A percentile compares a stretch with the other conserved stretches of the same genome.
Evolutionary conservation across 1,140 invertebrate genomes (phyloP).

Genomic region (Linepithema humile): DNA sequence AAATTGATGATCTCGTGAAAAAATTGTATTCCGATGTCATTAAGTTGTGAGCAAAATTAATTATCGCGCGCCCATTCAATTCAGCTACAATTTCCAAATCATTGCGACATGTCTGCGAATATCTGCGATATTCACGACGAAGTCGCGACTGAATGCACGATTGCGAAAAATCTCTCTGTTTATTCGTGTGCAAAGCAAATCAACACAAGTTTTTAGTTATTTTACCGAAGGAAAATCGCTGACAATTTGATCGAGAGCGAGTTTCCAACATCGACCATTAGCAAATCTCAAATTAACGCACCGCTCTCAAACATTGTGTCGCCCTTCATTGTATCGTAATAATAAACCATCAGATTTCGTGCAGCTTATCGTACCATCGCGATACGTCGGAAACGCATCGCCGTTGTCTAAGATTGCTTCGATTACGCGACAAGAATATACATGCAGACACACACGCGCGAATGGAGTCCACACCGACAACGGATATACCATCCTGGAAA

Average conservation of each 20-base stretch:
- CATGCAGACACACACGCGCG: constrained; percentile 12
- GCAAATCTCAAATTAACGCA: not conserved
- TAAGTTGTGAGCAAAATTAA: not conserved
- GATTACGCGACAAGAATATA: constrained; percentile 51
- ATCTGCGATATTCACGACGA: constrained; percentile 59
- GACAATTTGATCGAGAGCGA: not conserved
- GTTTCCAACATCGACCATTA: not conserved
- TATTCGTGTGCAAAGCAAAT: not conserved
- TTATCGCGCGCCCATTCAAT: constrained; percentile 76
- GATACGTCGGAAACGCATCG: constrained; percentile 62
- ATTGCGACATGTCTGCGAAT: constrained; percentile 71
- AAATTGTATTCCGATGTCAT: constrained; percentile 68
- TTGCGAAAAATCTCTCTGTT: constrained; percentile 46
- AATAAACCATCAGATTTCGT: constrained; percentile 35
- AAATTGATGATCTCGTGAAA: constrained; percentile 45
- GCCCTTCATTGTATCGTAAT: constrained; percentile 24
- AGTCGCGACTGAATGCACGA: constrained; percentile 36
- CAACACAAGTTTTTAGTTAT: not conserved
- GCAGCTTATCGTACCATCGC: constrained; percentile 33
- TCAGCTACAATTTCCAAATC: constrained; percentile 76
- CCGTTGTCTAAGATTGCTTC: constrained; percentile 66
- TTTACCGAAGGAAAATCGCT: not conserved
- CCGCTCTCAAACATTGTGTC: not conserved
- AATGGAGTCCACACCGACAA: constrained; percentile 43
- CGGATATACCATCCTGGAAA: constrained; percentile 61